Conservation (phyloP, 2,888 invertebrate genomes). For the Congeria kusceri region DNA sequence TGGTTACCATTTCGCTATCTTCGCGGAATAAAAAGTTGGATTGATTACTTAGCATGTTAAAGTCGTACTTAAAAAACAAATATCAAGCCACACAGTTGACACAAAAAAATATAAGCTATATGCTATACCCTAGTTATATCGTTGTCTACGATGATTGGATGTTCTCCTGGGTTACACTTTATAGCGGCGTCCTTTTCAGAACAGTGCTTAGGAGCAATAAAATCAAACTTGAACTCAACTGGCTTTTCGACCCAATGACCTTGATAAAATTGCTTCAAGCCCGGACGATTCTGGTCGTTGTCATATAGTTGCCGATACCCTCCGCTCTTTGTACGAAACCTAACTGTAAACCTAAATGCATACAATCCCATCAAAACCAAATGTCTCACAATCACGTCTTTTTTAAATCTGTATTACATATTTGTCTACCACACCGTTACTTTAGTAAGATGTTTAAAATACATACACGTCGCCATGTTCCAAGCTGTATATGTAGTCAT, state of each 20-base stretch:
- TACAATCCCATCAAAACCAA: too few relatives aligned
- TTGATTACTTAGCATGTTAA: too few relatives aligned
- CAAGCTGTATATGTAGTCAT: constrained; percentile 9
- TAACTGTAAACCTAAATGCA: constrained; percentile 40
- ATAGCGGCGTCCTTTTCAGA: constrained; percentile 14
- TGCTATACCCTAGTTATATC: constrained; percentile 39
- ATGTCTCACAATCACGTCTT: too few relatives aligned
- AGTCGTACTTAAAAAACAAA: too few relatives aligned
- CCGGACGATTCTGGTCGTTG: background rate
- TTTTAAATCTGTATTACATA: too few relatives aligned
- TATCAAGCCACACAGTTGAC: too few relatives aligned
- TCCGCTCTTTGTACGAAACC: constrained; percentile 52
- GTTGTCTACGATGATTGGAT: constrained; percentile 18
- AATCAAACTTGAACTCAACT: constrained; percentile 51
- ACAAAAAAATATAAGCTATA: background rate
- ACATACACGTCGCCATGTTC: constrained; percentile 6
- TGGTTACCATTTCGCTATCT: too few relatives aligned
- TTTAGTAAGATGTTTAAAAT: background rate
- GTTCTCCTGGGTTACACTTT: constrained; percentile 10
- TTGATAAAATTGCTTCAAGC: constrained; percentile 1
- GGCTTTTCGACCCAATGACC: constrained; percentile 12
- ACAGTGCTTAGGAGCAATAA: constrained; percentile 45
- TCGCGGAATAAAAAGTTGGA: too few relatives aligned
- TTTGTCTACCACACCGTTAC: background rate
- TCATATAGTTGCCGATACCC: constrained; percentile 37